These are phyloP conservation scores for Podabrus alpinus DNA, from an alignment of 2,888 invertebrate genomes.

Conservation along the genomic window DNA sequence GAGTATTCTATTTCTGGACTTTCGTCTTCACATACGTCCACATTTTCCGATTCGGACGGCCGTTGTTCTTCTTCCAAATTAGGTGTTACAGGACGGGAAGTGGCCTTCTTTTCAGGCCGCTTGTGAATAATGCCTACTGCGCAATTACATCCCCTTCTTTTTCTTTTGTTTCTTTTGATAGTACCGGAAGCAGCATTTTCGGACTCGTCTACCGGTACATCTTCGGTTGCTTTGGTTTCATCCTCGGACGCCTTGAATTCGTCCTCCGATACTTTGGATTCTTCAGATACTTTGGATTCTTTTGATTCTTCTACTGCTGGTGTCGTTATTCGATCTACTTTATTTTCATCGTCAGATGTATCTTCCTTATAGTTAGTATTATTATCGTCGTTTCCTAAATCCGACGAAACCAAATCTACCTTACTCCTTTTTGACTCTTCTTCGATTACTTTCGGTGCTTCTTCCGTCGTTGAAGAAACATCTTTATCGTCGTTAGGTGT, in stretches of 20 bases:
- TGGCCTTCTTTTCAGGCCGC: constrained; percentile 48
- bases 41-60: neutral
- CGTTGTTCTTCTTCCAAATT: constrained; percentile 18
- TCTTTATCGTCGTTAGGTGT: constrained; percentile 11
- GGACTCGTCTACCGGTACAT: neutral
- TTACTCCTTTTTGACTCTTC: constrained; percentile 21
- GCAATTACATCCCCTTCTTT: constrained; percentile 31
- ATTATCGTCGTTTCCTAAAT: constrained; percentile 3
- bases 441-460: neutral
- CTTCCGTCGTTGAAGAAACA: constrained; percentile 4
- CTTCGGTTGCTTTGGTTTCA: neutral
- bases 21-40: neutral
- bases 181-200: neutral
- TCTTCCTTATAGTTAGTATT: constrained; percentile 17
- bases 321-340: neutral
- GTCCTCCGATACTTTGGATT: neutral
- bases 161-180: constrained; percentile 13
- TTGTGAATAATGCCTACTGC: constrained; percentile 45
- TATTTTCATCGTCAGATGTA: neutral
- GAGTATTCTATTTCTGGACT: neutral
- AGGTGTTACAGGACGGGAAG: constrained; percentile 4
- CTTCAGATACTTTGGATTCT: neutral
- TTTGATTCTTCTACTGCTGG: neutral
- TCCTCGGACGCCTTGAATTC: neutral
- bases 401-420: neutral